phyloP scores from a whole-genome alignment of 2,797 vertebrate genomes.

The Microctenopoma lineatum region DNA sequence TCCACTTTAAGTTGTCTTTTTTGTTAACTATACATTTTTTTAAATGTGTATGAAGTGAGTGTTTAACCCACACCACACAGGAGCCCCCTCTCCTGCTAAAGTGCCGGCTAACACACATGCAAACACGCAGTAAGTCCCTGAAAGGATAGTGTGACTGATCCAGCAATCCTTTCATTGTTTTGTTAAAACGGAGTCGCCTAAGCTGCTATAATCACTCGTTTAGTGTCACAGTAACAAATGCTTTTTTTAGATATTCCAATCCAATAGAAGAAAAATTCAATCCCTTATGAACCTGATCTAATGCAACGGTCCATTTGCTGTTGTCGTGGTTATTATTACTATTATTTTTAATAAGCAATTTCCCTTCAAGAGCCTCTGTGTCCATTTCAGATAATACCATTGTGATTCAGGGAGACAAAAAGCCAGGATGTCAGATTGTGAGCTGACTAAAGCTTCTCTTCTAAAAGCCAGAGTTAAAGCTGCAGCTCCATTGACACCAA shows the following conservation, averaged over 20 bases:
- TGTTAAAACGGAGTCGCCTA: slow-evolving; percentile 69
- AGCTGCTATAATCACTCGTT: slow-evolving; percentile 79
- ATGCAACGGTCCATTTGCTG: slow-evolving; percentile 57
- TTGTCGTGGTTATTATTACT: slow-evolving; percentile 61
- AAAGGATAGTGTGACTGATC: slow-evolving; percentile 73
- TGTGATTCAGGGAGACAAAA: slow-evolving; percentile 62
- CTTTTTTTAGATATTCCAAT: slow-evolving; percentile 69
- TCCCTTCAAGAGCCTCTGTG: slow-evolving; percentile 44
- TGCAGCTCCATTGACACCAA: slow-evolving; percentile 63
- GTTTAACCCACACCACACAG: slow-evolving; percentile 37
- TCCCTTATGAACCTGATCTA: slow-evolving; percentile 64
- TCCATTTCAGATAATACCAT: slow-evolving; percentile 59
- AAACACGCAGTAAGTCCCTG: slow-evolving; percentile 33
- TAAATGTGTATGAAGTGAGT: slow-evolving; percentile 23
- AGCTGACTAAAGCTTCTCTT: slow-evolving; percentile 66
- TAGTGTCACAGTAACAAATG: slow-evolving; percentile 71
- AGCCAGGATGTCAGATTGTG: slow-evolving; percentile 60
- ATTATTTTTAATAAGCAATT: slow-evolving; percentile 71
- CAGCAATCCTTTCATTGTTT: slow-evolving; percentile 77
- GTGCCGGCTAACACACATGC: slow-evolving; percentile 14
- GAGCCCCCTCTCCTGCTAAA: neutral
- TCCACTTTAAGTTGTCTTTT: slow-evolving; percentile 27
- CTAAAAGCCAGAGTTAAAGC: slow-evolving; percentile 64
- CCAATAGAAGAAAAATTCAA: slow-evolving; percentile 61
- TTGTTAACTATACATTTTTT: slow-evolving; percentile 9